These are phyloP conservation scores for Sphinx pinastri DNA, from an alignment of 2,888 invertebrate genomes.

Conservation along the genomic window DNA sequence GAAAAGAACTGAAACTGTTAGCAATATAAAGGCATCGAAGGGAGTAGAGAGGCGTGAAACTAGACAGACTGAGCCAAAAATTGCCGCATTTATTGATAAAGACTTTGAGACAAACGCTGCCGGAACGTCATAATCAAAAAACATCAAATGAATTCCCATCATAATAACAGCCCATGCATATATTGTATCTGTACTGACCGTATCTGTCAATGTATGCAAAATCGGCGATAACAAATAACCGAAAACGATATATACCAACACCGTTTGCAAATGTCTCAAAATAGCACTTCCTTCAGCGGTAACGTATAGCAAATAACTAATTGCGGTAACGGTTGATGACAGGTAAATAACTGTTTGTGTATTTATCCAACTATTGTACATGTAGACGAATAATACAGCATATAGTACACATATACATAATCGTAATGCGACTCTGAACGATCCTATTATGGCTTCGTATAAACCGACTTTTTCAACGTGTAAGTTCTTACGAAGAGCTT, in stretches of 20 bases:
- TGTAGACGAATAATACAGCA: constrained; percentile 87
- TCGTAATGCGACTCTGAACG: constrained; percentile 91
- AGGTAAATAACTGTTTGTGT: constrained; percentile 86
- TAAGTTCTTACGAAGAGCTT: constrained; percentile 92
- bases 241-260: constrained; percentile 91
- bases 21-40: constrained; percentile 93
- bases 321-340: constrained; percentile 80
- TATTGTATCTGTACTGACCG: constrained; percentile 98
- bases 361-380: constrained; percentile 87
- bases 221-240: constrained; percentile 96
- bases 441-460: constrained; percentile 88
- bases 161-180: constrained; percentile 96
- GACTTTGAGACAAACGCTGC: constrained; percentile 96
- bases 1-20: constrained; percentile 94
- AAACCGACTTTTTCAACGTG: constrained; percentile 89
- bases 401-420: constrained; percentile 90
- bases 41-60: constrained; percentile 95
- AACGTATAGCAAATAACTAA: constrained; percentile 86
- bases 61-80: constrained; percentile 97
- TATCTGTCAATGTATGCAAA: constrained; percentile 96
- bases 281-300: constrained; percentile 56
- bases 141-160: constrained; percentile 94
- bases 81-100: constrained; percentile 96
- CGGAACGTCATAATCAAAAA: constrained; percentile 95
- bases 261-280: constrained; percentile 88